A percentile compares a stretch with the other conserved stretches of the same genome.
Evolutionary conservation across 2,888 invertebrate genomes (phyloP).

Genomic region (Belgica antarctica): DNA sequence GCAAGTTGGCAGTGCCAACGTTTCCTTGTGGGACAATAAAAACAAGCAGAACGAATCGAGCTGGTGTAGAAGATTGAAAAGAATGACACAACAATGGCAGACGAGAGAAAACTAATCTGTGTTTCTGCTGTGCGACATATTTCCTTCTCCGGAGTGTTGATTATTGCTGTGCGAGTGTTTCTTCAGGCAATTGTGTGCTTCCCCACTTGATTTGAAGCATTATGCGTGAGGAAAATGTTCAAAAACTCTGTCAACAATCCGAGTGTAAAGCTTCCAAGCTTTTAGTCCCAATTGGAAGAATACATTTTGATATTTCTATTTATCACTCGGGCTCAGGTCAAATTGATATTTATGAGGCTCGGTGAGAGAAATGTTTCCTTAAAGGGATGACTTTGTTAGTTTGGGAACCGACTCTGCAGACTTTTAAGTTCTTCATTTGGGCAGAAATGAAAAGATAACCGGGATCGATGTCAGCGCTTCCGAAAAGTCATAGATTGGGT

Average conservation of each 20-base stretch:
- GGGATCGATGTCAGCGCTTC: too few relatives aligned
- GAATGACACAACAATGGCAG: background rate
- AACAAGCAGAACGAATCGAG: background rate
- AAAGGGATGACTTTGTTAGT: too few relatives aligned
- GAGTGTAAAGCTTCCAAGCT: background rate
- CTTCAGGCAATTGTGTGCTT: background rate
- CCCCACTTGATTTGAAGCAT: background rate
- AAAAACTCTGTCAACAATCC: background rate
- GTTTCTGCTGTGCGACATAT: background rate
- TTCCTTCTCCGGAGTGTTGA: background rate
- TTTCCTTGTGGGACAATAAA: background rate
- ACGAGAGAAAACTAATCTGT: background rate
- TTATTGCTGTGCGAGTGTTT: background rate
- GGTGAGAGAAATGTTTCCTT: too few relatives aligned
- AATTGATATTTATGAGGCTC: conserved; percentile 42
- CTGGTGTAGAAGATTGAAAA: background rate
- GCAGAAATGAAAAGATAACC: too few relatives aligned
- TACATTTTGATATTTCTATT: conserved; percentile 24
- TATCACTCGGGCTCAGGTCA: conserved; percentile 27
- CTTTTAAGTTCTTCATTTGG: too few relatives aligned
- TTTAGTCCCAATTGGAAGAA: conserved; percentile 1
- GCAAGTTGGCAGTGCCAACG: background rate
- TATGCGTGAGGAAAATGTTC: background rate
- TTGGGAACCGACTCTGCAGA: too few relatives aligned
- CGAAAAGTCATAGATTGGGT: too few relatives aligned